Evolutionary conservation across 2,888 invertebrate genomes (phyloP), one percentile per base, ranked within the genome.

Genomic region (Proisotoma minuta): DNA sequence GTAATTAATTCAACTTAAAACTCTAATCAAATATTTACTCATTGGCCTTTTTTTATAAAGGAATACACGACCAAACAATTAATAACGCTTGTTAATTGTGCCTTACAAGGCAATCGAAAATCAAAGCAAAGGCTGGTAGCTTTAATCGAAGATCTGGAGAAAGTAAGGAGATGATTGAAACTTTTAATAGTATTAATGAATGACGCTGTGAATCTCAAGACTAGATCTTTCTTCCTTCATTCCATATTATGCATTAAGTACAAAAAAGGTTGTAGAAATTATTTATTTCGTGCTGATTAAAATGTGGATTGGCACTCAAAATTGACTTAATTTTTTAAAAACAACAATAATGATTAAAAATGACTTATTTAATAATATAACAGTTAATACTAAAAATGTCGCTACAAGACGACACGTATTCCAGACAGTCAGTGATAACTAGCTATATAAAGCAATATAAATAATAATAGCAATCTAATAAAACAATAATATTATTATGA

Each of bases 1-100:
- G 88, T 87, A 78, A 75, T 75, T 73, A 4, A 5, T 54, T 23
- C 18, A 24, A n/a, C n/a, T n/a, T 39, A 4, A 57, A 24, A 12
- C 18, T 56, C n/a, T 29, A 53, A 29, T 29, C 10, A 28, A 15
- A 10, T n/a, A 8, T 29, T n/a, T 26, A 5, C 22, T 58, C 54
- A 18, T 50, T 8, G 40, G 5, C 12, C 22, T 52, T 27, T 39
- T 34, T 15, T 24, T 2, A 75, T 77, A 10, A 74, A 87, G 87
- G 91, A 94, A 77, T 98, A 97, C 80, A 89, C 92, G 0, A 81
- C 84, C 48, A 92, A 91, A 75, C 98, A 98, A 80, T 78, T 97
- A 60, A 79, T 85, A 53, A 87, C 91, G 20, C 81, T 98, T 43
- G 86, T 97, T 1, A 85, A 85, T 60, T 92, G 91, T 75, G 87